Conservation (phyloP, 2,113 vertebrate genomes). For the Pimephales promelas region DNA sequence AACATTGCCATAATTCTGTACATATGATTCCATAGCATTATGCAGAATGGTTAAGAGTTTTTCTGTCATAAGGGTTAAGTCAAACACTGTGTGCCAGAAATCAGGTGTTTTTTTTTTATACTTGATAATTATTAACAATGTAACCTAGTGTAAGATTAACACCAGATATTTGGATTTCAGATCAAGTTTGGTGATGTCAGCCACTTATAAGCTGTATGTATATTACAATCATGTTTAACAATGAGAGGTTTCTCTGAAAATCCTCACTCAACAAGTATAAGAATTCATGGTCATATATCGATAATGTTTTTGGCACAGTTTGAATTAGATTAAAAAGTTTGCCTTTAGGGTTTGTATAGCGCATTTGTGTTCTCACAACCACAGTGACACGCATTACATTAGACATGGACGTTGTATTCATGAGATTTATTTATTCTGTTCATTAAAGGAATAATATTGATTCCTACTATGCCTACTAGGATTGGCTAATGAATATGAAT, state of each 20-base stretch:
- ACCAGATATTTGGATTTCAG: background rate
- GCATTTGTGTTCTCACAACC: background rate
- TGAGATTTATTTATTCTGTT: background rate
- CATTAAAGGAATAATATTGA: background rate
- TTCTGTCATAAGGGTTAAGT: background rate
- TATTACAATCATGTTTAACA: too few relatives aligned
- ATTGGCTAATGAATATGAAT: background rate
- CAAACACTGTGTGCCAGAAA: background rate
- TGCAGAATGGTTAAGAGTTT: background rate
- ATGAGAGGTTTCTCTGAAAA: too few relatives aligned
- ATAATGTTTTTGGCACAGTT: background rate
- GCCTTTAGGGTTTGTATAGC: background rate
- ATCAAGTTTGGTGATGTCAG: background rate
- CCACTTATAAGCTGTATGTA: too few relatives aligned
- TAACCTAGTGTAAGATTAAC: background rate
- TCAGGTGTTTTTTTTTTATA: background rate
- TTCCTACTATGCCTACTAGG: background rate
- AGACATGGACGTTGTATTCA: background rate
- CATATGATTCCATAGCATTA: too few relatives aligned
- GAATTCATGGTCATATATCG: background rate
- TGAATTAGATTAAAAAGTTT: background rate
- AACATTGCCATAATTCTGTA: too few relatives aligned
- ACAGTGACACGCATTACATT: background rate
- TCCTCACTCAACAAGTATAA: background rate
- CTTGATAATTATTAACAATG: background rate